These are phyloP conservation scores for Ophioninae sp. DNA, from an alignment of 2,888 invertebrate genomes.

Conservation along the genomic window DNA sequence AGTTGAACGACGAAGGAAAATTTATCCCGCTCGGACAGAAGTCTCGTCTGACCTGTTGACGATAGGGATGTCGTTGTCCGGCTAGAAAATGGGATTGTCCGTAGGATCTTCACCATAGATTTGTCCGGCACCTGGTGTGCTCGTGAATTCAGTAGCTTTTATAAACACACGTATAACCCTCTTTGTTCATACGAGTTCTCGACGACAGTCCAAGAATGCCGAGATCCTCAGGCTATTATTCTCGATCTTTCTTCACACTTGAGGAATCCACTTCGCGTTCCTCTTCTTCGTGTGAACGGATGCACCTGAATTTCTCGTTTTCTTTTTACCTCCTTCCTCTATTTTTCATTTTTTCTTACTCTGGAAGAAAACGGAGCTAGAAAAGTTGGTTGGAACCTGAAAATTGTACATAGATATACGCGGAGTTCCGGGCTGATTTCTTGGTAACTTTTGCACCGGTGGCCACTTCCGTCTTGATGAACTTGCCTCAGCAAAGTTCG, in stretches of 20 bases:
- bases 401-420: not conserved
- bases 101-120: not conserved
- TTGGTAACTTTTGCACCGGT: conserved; percentile 28
- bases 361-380: not conserved
- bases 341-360: not conserved
- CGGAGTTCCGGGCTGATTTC: not conserved
- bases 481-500: conserved; percentile 27
- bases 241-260: conserved; percentile 24
- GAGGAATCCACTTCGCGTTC: not conserved
- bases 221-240: conserved; percentile 22
- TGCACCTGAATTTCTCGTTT: not conserved
- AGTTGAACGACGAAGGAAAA: conserved; percentile 31
- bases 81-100: not conserved
- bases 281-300: conserved; percentile 3
- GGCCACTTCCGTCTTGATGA: conserved; percentile 32
- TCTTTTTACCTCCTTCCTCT: too few species aligned
- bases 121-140: not conserved
- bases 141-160: not conserved
- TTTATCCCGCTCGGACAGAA: conserved; percentile 32
- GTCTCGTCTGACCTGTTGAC: not conserved
- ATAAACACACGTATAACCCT: not conserved
- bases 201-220: not conserved
- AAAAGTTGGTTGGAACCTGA: not conserved
- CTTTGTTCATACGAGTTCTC: conserved; percentile 4
- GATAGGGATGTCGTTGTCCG: not conserved